A percentile compares a stretch with the other conserved stretches of the same genome.
phyloP scores from a whole-genome alignment of 2,888 invertebrate genomes.

The Conus canariensis region DNA sequence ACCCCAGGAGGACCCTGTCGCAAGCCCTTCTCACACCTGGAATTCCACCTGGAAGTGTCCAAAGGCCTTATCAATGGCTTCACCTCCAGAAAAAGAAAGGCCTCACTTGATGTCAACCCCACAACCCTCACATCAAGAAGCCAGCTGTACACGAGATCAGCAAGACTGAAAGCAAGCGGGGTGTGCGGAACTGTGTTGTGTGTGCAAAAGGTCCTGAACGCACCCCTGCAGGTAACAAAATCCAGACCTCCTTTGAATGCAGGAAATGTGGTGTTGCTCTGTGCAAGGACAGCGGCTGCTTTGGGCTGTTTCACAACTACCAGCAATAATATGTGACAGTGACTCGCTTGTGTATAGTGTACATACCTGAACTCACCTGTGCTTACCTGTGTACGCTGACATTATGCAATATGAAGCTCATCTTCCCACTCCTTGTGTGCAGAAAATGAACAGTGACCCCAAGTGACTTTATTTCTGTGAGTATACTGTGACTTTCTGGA shows the following conservation, averaged over 20 bases:
- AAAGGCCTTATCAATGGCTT: background rate
- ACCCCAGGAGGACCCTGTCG: slow-evolving; percentile 16
- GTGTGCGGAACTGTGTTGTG: slow-evolving; percentile 22
- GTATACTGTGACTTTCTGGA: too few relatives aligned
- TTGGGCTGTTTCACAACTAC: slow-evolving; percentile 1
- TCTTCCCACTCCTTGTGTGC: too few relatives aligned
- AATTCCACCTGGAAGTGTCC: slow-evolving; percentile 8
- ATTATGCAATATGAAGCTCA: too few relatives aligned
- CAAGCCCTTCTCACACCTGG: slow-evolving; percentile 23
- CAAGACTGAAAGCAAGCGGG: slow-evolving; percentile 12
- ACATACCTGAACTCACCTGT: slow-evolving; percentile 14
- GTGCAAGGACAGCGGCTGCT: slow-evolving; percentile 20
- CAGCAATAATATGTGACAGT: background rate
- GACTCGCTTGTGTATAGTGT: background rate
- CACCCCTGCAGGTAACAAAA: slow-evolving; percentile 12
- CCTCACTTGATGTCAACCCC: background rate
- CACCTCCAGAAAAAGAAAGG: slow-evolving; percentile 15
- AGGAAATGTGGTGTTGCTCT: background rate
- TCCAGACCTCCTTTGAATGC: background rate
- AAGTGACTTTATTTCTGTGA: too few relatives aligned
- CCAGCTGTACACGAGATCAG: background rate
- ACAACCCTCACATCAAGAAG: background rate
- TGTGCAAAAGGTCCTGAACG: background rate
- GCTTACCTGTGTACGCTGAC: background rate
- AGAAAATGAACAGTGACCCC: too few relatives aligned